Base-by-base conservation (phyloP, 1,140 invertebrate species). In the Lucilia sericata region DNA sequence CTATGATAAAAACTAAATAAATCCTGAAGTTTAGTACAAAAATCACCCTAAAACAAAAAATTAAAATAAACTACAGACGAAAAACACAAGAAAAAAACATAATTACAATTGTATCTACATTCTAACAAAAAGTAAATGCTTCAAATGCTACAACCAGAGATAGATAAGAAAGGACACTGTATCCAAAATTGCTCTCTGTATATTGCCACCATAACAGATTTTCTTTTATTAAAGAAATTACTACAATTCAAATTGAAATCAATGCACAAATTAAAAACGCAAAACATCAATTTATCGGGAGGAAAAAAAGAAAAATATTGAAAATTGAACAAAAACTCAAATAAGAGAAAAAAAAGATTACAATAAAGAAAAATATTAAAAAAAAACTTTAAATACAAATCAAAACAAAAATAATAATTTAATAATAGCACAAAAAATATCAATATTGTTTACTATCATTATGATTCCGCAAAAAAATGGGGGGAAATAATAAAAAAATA, bases 241-340 rank as follows among this genome's bases (percentile, higher is more conserved):
- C n/a, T 25, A 21, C n/a, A 70, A 70, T 70, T 70, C 12, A 9
- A 19, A 10, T 70, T 70, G n/a, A 70, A 70, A 70, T 70, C 19
- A 70, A 60, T n/a, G 65, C 21, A 70, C 10, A 70, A 70, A 70
- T 70, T 70, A 70, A 70, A 70, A 70, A 70, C 65, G 65, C 65
- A 70, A 70, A 70, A 70, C 21, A 70, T 25, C 7, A 70, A 70
- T 25, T 21, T 70, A 3, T 25, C 25, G 3, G 25, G 1, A 30
- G 25, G 8, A 70, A 70, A 70, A n/a, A 17, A 70, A 70, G 7
- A 70, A 70, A 25, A 70, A 3, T 70, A 70, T 70, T 70, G 19
- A 2, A 12, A 12, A 55, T 17, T 4, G 2, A 70, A 21, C 65
- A 21, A 60, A 60, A 60, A 60, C 55, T 60, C n/a, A n/a, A 60